Percentiles rank a stretch among this genome's conserved stretches.
phyloP scores from a whole-genome alignment of 2,888 invertebrate species.

The Corbicula japonica region DNA sequence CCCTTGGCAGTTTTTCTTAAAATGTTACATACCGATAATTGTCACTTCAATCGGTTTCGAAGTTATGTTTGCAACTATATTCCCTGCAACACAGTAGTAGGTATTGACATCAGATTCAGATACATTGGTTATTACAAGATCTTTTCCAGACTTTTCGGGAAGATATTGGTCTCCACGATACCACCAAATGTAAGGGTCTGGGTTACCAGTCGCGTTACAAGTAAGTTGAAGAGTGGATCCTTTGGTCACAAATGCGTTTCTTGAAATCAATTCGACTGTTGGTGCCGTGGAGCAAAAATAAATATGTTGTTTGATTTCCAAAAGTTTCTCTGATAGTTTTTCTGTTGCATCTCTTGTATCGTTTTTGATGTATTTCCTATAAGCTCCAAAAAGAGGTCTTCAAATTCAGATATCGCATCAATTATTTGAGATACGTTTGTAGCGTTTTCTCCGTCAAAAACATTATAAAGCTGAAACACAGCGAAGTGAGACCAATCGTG shows the following conservation, averaged over 20 bases:
- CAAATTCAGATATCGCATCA: constrained; percentile 31
- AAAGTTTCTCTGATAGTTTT: background rate
- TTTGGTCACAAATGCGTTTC: constrained; percentile 18
- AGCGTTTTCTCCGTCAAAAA: constrained; percentile 37
- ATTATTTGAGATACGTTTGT: constrained; percentile 29
- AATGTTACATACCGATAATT: constrained; percentile 9
- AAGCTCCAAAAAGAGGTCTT: constrained; percentile 37
- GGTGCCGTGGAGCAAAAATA: constrained; percentile 53
- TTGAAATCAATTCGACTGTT: background rate
- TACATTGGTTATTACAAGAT: constrained; percentile 36
- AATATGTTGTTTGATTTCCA: constrained; percentile 17
- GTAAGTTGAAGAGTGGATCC: constrained; percentile 24
- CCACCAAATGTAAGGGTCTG: constrained; percentile 51
- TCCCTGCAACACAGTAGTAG: constrained; percentile 55
- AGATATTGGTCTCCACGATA: constrained; percentile 35
- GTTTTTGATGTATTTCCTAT: constrained; percentile 32
- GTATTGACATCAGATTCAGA: constrained; percentile 20
- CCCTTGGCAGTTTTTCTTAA: no score
- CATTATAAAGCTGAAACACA: constrained; percentile 38
- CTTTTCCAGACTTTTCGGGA: background rate
- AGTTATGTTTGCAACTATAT: constrained; percentile 57
- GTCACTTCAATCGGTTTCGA: constrained; percentile 28
- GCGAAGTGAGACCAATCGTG: constrained; percentile 51
- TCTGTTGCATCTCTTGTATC: constrained; percentile 8
- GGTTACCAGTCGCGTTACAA: constrained; percentile 44